These are phyloP conservation scores for Muricea muricata DNA, from an alignment of 92 coral and sea anemone genomes.

Conservation along the genomic window DNA sequence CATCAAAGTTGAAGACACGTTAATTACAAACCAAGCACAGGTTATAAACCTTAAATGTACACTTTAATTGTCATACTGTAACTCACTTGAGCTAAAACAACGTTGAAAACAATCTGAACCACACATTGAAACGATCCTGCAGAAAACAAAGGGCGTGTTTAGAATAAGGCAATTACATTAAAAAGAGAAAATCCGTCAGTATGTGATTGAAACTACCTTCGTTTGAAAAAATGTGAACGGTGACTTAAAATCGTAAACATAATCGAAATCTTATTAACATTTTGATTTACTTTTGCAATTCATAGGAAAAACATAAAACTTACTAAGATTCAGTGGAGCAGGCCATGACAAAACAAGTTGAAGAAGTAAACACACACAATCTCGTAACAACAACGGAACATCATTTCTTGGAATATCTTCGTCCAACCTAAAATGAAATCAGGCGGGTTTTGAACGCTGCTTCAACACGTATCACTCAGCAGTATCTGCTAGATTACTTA, in stretches of 20 bases:
- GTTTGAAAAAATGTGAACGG: too few relatives aligned
- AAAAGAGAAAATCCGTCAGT: too few relatives aligned
- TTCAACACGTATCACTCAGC: not conserved
- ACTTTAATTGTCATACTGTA: not conserved
- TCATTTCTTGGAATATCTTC: constrained; percentile 13
- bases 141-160: not conserved
- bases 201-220: too few relatives aligned
- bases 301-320: constrained; percentile 16
- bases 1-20: too few relatives aligned
- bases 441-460: not conserved
- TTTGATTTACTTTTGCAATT: not conserved
- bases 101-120: constrained; percentile 83
- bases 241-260: too few relatives aligned
- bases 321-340: constrained; percentile 72
- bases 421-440: not conserved
- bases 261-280: too few relatives aligned
- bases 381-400: constrained; percentile 82
- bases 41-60: too few relatives aligned
- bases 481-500: too few relatives aligned
- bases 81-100: constrained; percentile 65
- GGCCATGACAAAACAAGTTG: constrained; percentile 93
- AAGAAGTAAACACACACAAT: constrained; percentile 81
- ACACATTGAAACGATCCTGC: constrained; percentile 88
- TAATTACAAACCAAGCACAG: too few relatives aligned
- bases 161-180: too few relatives aligned